These are phyloP conservation scores for Octomys mimax DNA, from an alignment of 2,797 vertebrate genomes.

Conservation along the genomic window DNA sequence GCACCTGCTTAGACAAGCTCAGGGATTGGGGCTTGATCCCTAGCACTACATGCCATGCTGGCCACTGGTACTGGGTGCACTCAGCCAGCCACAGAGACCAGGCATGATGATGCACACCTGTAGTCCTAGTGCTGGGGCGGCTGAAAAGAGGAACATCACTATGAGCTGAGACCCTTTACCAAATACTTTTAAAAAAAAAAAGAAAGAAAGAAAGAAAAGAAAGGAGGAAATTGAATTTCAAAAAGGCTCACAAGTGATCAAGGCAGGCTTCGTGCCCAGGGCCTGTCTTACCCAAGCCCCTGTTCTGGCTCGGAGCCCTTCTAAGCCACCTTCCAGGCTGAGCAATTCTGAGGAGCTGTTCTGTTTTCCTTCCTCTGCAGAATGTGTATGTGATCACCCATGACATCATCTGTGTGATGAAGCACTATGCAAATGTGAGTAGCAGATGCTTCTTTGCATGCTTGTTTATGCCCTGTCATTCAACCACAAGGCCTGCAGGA, in stretches of 20 bases:
- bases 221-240: slow-evolving; percentile 63
- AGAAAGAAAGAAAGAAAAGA: neutral
- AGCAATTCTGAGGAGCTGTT: neutral
- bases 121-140: no score
- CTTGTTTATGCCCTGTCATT: slow-evolving; percentile 10
- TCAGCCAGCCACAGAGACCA: no score
- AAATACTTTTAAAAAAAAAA: no score
- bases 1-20: no score
- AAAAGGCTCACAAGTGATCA: neutral
- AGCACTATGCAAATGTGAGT: slow-evolving; percentile 22
- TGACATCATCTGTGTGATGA: neutral
- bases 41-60: no score
- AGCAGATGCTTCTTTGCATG: neutral
- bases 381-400: neutral
- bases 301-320: slow-evolving; percentile 4
- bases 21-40: no score
- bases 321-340: neutral
- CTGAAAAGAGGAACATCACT: no score
- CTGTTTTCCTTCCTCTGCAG: slow-evolving; percentile 5
- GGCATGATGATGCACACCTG: no score
- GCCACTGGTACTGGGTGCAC: no score
- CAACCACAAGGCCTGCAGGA: neutral
- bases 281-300: neutral
- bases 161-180: no score
- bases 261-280: neutral